Base-by-base conservation (phyloP, 2,797 vertebrate species). In the Rhynchotus rufescens region DNA sequence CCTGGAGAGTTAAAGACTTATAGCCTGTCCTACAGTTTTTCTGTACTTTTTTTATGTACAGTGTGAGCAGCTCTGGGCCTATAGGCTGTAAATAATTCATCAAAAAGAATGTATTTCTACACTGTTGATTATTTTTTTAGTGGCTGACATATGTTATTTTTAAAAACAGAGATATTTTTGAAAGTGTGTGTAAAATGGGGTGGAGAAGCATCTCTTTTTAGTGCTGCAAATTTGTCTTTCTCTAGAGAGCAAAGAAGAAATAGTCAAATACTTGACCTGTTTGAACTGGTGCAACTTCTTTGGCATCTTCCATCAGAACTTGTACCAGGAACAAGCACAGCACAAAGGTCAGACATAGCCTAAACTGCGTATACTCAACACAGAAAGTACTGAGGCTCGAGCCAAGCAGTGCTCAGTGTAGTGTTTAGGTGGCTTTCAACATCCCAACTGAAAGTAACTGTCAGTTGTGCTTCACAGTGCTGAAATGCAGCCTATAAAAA, bases 181-280 rank as follows among this genome's bases (percentile, higher is more conserved):
- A 22, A 77, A 75, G 32, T 4, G 7, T 25, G 7, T 80, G n/a
- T 57, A 21, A 54, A 83, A 32, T 2, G n/a, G n/a, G 73, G 59
- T 3, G 11, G 84, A 51, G 49, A 82, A 10, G 20, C 6, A 14
- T 10, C 68, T 91, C 20, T 0, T 88, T 89, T 92, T 69, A 66
- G n/a, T 36, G 80, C 60, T 69, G 38, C 23, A 36, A 80, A 71
- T 65, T 83, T 88, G 64, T 15, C n/a, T 92, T 88, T 89, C 49
- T 83, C 1, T 47, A 13, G 7, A 56, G 34, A 66, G 32, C 71
- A 60, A 57, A 89, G 80, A 76, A 44, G n/a, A 85, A 86, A 66
- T 32, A 51, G 52, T 12, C 76, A 80, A 80, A 15, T 40, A 6
- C n/a, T 80, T 84, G 38, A 38, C 22, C 1, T 4, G 9, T 68